Evolutionary conservation across 2,888 invertebrate genomes (phyloP), one percentile per base, ranked within the genome.

Genomic region (Harpalus rufipes): DNA sequence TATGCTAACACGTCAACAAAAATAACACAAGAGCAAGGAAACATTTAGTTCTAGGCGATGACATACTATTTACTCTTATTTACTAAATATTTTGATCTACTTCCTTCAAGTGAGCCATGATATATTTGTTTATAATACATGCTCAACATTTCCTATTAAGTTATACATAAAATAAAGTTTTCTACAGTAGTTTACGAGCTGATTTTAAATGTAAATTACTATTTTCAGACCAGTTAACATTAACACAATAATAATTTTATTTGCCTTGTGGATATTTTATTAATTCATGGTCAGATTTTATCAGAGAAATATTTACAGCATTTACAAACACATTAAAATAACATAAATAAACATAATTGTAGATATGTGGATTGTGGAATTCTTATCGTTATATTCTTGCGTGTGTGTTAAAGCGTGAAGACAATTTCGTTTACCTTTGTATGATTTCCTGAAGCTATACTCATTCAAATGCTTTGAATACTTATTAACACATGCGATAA

Each of bases 261-360:
- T 74, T 74, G 72, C 72, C 72, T 74, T 74, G 72, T 74, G 51
- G 72, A 41, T 74, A 74, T 74, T 74, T 74, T 44, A 74, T 44
- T 74, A 74, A 74, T 74, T 74, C 72, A 74, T 74, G 72, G 72
- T 44, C 72, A 74, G 72, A 74, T 74, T 74, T 44, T 74, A 74
- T 74, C 72, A 8, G 16, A 68, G 14, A 74, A 74, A n/a, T 74
- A 74, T 74, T 74, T 74, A 74, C 44, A 16, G 41, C 41, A 44
- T 74, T 32, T 68, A 68, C 68, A 68, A 68, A 68, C 68, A 18
- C 72, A 74, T 74, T 74, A 74, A 74, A 74, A 44, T 74, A 74
- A 74, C 44, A 74, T 74, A 74, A 74, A 74, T 74, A 74, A 74
- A 74, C 44, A 74, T 74, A 44, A 74, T 74, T 44, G 51, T 41